These are phyloP conservation scores for Bambusicola thoracicus DNA, from an alignment of 2,113 vertebrate species.

Conservation along the genomic window DNA sequence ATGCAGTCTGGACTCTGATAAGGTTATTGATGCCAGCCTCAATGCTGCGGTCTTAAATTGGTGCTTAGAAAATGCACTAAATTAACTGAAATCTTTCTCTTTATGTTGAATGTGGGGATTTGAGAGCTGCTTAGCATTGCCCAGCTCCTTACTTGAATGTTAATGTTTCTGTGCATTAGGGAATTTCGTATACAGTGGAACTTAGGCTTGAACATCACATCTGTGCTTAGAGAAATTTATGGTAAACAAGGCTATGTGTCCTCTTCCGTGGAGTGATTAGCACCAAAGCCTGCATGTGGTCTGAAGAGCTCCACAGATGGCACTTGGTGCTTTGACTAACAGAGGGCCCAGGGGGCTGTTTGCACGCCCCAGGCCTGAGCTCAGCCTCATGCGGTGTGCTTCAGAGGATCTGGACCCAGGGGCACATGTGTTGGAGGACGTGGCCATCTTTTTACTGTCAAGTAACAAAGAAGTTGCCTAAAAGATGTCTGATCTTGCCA, in stretches of 20 bases:
- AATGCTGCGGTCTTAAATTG: not conserved
- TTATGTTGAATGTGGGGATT: not conserved
- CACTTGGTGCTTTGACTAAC: not conserved
- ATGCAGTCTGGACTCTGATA: not conserved
- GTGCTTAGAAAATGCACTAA: not conserved
- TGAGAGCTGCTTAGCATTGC: not conserved
- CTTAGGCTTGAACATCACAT: not conserved
- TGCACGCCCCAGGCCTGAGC: not conserved
- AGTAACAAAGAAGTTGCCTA: not conserved
- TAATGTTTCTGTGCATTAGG: not conserved
- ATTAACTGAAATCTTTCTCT: not conserved
- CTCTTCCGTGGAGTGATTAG: not conserved
- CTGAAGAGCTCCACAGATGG: not conserved
- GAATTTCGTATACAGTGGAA: not conserved
- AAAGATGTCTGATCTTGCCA: not conserved
- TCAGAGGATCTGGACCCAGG: not conserved
- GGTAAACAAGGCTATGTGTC: rapidly evolving
- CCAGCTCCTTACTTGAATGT: not conserved
- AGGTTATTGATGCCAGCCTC: not conserved
- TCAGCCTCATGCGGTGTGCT: not conserved
- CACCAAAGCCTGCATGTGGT: not conserved
- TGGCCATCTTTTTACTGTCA: not conserved
- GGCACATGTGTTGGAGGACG: rapidly evolving
- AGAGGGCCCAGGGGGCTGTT: not conserved
- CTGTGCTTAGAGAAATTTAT: not conserved